These are phyloP conservation scores for Teinopalpus imperialis DNA, from an alignment of 2,888 invertebrate genomes.

Conservation along the genomic window DNA sequence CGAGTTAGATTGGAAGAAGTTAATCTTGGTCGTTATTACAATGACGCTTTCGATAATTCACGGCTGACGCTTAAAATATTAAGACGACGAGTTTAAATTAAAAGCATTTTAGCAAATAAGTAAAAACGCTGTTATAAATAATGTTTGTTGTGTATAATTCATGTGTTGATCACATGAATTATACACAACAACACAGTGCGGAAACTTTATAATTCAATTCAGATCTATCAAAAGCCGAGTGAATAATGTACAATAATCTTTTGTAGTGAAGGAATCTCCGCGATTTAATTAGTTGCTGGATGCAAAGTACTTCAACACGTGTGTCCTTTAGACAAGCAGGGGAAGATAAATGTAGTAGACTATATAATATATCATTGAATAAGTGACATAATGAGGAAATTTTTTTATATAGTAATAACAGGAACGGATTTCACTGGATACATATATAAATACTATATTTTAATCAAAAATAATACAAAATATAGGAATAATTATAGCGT, in stretches of 20 bases:
- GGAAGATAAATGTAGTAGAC: not conserved
- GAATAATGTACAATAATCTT: slow-evolving; percentile 16
- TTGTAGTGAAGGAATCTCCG: slow-evolving; percentile 14
- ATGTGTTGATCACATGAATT: too few relatives aligned
- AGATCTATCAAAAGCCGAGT: slow-evolving; percentile 9
- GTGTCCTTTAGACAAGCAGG: slow-evolving; percentile 2
- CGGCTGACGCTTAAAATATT: not conserved
- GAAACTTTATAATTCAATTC: slow-evolving; percentile 19
- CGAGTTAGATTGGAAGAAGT: not conserved
- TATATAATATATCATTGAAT: slow-evolving; percentile 9
- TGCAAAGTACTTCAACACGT: slow-evolving; percentile 18
- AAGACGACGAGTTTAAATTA: not conserved
- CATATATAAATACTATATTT: too few relatives aligned
- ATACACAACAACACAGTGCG: slow-evolving; percentile 4
- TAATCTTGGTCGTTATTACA: slow-evolving; percentile 2
- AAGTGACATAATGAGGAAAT: slow-evolving; percentile 2
- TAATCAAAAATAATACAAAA: too few relatives aligned
- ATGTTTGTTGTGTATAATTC: slow-evolving; percentile 1
- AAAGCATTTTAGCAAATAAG: not conserved
- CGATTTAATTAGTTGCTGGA: slow-evolving; percentile 7
- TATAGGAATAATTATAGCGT: too few relatives aligned
- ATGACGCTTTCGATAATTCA: not conserved
- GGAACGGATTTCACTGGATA: too few relatives aligned
- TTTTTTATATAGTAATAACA: too few relatives aligned
- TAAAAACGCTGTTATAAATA: too few relatives aligned